Conservation (phyloP, 2,113 vertebrate species). For the Halcyon malimbica region DNA sequence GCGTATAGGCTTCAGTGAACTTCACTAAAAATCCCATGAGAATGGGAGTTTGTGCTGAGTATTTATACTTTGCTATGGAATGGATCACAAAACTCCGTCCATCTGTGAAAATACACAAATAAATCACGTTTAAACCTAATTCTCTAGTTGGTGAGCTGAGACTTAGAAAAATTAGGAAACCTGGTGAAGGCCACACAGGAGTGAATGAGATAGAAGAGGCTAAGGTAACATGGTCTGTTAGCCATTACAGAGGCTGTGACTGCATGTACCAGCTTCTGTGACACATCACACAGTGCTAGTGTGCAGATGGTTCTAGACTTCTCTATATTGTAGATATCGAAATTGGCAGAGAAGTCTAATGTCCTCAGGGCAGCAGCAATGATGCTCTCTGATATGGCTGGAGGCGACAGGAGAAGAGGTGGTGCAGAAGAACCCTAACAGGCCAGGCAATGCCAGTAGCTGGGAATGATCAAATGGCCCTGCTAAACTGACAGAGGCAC, state of each 20-base stretch:
- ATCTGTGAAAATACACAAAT: not conserved
- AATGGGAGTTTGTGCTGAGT: not conserved
- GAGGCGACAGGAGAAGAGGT: not conserved
- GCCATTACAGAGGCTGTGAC: not conserved
- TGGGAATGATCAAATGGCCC: not conserved
- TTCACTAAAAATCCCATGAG: not conserved
- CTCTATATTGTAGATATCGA: accelerated
- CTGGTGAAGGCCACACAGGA: not conserved
- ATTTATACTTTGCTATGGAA: not conserved
- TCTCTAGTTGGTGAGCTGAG: not conserved
- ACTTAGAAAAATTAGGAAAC: not conserved
- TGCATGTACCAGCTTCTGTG: not conserved
- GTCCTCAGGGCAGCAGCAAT: not conserved
- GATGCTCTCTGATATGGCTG: not conserved
- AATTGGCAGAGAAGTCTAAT: not conserved
- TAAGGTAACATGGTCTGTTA: not conserved
- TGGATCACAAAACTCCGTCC: not conserved
- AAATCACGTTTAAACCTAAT: not conserved
- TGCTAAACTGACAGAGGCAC: not conserved
- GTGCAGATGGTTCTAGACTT: not conserved
- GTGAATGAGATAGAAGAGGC: not conserved
- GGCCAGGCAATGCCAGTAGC: not conserved
- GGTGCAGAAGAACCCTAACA: not conserved
- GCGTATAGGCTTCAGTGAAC: not conserved
- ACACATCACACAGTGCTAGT: not conserved